Base-by-base conservation (phyloP, 2,888 invertebrate genomes). In the Melangyna quadrimaculata region DNA sequence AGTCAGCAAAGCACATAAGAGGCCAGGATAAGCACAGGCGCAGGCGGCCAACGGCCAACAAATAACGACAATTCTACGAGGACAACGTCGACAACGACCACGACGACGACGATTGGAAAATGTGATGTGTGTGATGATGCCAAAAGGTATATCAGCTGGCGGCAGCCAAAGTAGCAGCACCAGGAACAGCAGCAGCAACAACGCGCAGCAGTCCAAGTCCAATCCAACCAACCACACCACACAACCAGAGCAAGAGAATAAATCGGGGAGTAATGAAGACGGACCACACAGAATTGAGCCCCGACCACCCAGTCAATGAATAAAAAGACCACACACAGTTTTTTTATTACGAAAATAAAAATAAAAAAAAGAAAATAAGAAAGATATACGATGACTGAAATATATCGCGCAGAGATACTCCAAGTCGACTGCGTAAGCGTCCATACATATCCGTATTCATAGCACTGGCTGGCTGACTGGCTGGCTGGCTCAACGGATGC, bases 281-380 rank as follows among this genome's bases (percentile, higher is more conserved):
- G 81, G 88, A 88, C 88, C 88, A 88, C 88, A 88, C 88, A 88
- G 88, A 88, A 87, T 88, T 83, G 77, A 88, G 87, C 84, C 69
- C 80, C 88, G 88, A 88, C 88, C 88, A 88, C 88, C 88, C 88
- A 88, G 84, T 83, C 87, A 83, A 87, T 83, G 81, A 88, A 88
- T 88, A 80, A 69, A n/a, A 84, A 87, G 88, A 88, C 88, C 88
- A 88, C 88, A 88, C 88, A 88, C 88, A 80, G 87, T 43, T 71
- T 70, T 88, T 88, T 80, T 86, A 77, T 86, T 87, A 87, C 86
- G 77, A 83, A 77, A 81, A 83, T n/a, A 87, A 83, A 73, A 81
- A 79, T 84, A 78, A 79, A 87, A 72, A 59, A 78, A 77, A 67
- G 80, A 67, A 59, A 17, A 67, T 67, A 67, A 48, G 48, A 67